Base-by-base conservation (phyloP, 2,888 invertebrate species). In the Sisyra nigra region DNA sequence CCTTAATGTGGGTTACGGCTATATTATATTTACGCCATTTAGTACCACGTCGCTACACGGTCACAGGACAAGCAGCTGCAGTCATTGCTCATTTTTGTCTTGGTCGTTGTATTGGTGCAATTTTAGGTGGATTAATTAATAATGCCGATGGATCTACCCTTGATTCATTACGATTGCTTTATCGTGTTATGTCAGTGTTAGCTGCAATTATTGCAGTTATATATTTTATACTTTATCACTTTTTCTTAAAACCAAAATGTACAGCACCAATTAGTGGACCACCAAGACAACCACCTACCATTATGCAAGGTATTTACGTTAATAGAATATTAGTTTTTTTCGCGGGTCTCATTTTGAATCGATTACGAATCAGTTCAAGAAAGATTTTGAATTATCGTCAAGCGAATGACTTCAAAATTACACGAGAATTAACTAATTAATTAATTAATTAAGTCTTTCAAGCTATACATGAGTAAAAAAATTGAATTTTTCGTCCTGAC, bases 11-110 rank as follows among this genome's bases (percentile, higher is more conserved):
- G 80, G 74, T 84, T 48, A 83, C 85, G 41, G 76, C 83, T 17
- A 72, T 86, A 49, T 63, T 85, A 19, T 86, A 86, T 60, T 73
- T 85, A 67, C 68, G 85, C n/a, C 85, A 85, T 56, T 71, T 84
- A 17, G 76, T 84, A 53, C 83, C 85, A 2, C 67, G 82, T 44
- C 79, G 80, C 56, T 72, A 80, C 53, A 83, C 82, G 0, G 75
- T 80, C 46, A 78, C 78, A 8, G 85, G 82, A 13, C 85, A 86
- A 61, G 82, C 84, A 41, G 58, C 84, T 49, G 81, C 81, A 2
- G 80, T 85, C 35, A 71, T 83, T 53, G 78, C 82, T 45, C 84
- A 85, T 63, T 85, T 86, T 59, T 82, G 83, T 55, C 66, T 78
- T 82, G 84, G 84, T 48, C 75, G 84, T 29, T 76, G 76, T 51